phyloP scores from a whole-genome alignment of 1,140 invertebrate species.

The Hesperophylax magnus region DNA sequence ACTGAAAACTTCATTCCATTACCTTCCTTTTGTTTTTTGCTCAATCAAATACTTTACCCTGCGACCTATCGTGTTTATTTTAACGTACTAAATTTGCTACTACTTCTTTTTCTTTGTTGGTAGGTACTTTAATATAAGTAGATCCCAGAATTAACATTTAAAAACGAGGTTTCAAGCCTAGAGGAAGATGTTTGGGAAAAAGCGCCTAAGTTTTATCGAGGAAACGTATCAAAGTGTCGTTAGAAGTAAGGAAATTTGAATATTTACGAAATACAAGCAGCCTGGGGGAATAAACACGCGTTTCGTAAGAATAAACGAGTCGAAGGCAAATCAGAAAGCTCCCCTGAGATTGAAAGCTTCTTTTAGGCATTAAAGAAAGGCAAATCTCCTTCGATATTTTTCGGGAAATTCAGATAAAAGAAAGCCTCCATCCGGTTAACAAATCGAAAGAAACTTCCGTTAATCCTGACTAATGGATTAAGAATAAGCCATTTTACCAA shows the following conservation, averaged over 20 bases:
- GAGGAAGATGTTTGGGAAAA: no score
- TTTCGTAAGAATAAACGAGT: conserved; percentile 52
- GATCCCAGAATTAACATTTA: no score
- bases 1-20: not conserved
- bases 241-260: conserved; percentile 55
- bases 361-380: conserved; percentile 53
- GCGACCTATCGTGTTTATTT: no score
- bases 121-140: no score
- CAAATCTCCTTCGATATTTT: conserved; percentile 54
- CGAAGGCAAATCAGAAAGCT: conserved; percentile 50
- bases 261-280: conserved; percentile 53
- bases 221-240: conserved; percentile 56
- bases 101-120: no score
- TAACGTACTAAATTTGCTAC: no score
- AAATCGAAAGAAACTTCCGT: conserved; percentile 4
- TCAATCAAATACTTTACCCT: no score
- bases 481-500: not conserved
- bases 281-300: conserved; percentile 48
- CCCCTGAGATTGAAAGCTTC: conserved; percentile 50
- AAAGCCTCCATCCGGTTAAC: conserved; percentile 26
- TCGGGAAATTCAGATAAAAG: conserved; percentile 47
- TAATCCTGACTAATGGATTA: conserved; percentile 18
- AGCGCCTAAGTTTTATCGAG: conserved; percentile 21
- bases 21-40: no score
- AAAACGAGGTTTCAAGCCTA: no score